These are phyloP conservation scores for Elephantulus edwardii DNA, from an alignment of 2,113 vertebrate genomes.

Conservation along the genomic window DNA sequence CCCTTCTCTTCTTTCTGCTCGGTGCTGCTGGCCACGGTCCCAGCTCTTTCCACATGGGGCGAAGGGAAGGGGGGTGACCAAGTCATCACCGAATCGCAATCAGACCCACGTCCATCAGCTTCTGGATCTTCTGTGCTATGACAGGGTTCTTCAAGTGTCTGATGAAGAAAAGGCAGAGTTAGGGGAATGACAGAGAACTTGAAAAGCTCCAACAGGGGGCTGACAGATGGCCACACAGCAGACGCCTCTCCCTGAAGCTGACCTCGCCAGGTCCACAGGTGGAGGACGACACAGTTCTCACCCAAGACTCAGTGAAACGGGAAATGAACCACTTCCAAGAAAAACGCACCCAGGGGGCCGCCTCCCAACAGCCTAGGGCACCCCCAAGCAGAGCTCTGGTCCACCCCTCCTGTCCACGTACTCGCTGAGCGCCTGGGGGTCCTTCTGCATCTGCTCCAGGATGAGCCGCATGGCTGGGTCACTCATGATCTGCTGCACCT, in stretches of 20 bases:
- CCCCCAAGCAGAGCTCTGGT: no score
- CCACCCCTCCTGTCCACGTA: no score
- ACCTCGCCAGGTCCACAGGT: no score
- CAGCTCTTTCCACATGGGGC: conserved; percentile 66
- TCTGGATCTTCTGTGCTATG: conserved; percentile 97
- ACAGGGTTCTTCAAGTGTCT: conserved; percentile 96
- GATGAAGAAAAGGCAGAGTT: background rate
- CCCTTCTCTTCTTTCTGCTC: conserved; percentile 42
- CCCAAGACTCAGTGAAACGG: no score
- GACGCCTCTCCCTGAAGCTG: no score
- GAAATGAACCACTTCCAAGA: no score
- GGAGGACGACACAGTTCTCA: no score
- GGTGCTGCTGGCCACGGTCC: conserved; percentile 40
- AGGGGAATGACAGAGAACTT: background rate
- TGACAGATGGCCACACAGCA: no score
- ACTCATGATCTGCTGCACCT: conserved; percentile 97
- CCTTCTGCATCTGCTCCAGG: conserved; percentile 98
- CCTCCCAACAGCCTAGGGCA: no score
- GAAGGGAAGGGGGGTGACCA: conserved; percentile 47
- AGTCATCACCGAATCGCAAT: conserved; percentile 94
- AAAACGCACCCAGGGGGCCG: no score
- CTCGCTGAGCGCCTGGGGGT: conserved; percentile 96
- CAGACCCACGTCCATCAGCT: conserved; percentile 94
- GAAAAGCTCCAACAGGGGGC: background rate
- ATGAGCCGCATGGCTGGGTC: conserved; percentile 97